Conservation (phyloP, 2,888 invertebrate genomes). For the Leptopilina syphax region DNA sequence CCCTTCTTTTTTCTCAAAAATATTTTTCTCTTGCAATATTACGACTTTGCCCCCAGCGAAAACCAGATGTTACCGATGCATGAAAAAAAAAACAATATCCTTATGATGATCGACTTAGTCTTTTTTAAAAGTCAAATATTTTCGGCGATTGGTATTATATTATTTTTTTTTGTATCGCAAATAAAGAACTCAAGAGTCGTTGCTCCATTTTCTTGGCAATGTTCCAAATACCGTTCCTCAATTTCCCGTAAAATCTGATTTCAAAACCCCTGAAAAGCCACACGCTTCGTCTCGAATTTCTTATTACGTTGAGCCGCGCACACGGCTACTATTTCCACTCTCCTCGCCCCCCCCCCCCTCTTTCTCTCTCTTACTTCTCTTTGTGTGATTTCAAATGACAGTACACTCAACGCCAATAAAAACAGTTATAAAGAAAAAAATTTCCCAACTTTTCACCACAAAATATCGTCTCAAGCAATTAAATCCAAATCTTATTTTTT, state of each 20-base stretch:
- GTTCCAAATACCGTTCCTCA: conserved; percentile 60
- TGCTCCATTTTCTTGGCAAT: conserved; percentile 51
- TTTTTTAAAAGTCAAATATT: neutral
- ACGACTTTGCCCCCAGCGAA: too few relatives aligned
- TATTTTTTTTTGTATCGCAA: neutral
- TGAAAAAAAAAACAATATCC: neutral
- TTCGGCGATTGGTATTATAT: neutral
- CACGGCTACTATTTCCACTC: neutral
- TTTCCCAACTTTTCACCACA: neutral
- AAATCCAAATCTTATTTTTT: too few relatives aligned
- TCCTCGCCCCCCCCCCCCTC: too few relatives aligned
- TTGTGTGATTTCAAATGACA: conserved; percentile 6
- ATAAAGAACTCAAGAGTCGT: conserved; percentile 20
- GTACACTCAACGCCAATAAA: neutral
- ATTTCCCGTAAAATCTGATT: conserved; percentile 62
- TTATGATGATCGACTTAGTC: neutral
- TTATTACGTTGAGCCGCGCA: conserved; percentile 17
- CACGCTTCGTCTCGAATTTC: conserved; percentile 35
- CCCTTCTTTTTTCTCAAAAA: too few relatives aligned
- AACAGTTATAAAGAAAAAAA: neutral
- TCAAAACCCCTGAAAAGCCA: conserved; percentile 43
- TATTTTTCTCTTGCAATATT: too few relatives aligned
- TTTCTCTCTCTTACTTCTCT: too few relatives aligned
- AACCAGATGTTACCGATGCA: neutral
- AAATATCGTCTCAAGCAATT: too few relatives aligned